A percentile compares a stretch with the other conserved stretches of the same genome.
phyloP scores from a whole-genome alignment of 2,797 vertebrate species.

The Bradypodion pumilum region DNA sequence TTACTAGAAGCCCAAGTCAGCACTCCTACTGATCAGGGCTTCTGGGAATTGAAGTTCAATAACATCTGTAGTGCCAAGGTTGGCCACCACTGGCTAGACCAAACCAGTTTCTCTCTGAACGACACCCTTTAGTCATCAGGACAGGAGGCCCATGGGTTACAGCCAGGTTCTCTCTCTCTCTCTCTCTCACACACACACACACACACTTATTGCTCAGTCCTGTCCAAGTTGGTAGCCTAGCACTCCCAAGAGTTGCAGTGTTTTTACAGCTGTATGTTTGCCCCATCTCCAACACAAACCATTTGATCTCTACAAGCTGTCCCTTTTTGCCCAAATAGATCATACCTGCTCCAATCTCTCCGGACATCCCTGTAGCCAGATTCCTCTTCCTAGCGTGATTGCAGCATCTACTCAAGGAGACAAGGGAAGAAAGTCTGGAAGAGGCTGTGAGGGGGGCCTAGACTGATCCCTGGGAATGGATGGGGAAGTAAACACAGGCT shows the following conservation, averaged over 20 bases:
- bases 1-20: too few relatives aligned
- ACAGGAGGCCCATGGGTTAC: too few relatives aligned
- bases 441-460: slow-evolving; percentile 39
- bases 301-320: not conserved
- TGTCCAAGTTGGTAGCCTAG: not conserved
- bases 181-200: too few relatives aligned
- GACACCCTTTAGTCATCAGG: too few relatives aligned
- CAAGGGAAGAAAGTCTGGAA: slow-evolving; percentile 28
- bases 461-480: slow-evolving; percentile 27
- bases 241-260: not conserved
- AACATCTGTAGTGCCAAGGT: too few relatives aligned
- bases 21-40: too few relatives aligned
- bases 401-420: not conserved
- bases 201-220: too few relatives aligned
- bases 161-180: too few relatives aligned
- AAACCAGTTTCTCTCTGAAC: too few relatives aligned
- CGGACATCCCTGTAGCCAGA: slow-evolving; percentile 64
- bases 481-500: slow-evolving; percentile 54
- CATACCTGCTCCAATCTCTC: slow-evolving; percentile 76
- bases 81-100: too few relatives aligned
- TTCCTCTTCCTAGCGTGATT: slow-evolving; percentile 18
- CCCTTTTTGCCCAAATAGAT: slow-evolving; percentile 28
- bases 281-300: not conserved
- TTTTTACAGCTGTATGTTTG: not conserved
- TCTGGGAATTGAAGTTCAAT: too few relatives aligned